Conservation (phyloP, 2,797 vertebrate genomes). For the Danio tinwini region DNA sequence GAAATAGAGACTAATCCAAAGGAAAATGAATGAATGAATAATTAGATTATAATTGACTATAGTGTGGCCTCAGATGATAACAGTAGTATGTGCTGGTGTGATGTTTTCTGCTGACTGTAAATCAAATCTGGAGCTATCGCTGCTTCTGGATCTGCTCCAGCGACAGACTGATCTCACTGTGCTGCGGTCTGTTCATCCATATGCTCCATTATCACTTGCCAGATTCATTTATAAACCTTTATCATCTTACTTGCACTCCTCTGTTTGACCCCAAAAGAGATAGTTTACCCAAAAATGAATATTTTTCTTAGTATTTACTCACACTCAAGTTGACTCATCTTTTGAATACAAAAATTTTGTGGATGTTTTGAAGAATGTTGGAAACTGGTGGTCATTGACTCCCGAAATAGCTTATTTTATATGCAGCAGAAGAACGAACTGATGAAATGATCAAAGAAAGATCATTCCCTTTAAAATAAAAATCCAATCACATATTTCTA, state of each 20-base stretch:
- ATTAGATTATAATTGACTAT: too few relatives aligned
- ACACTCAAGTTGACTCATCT: too few relatives aligned
- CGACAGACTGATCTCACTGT: constrained; percentile 63
- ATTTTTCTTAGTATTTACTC: too few relatives aligned
- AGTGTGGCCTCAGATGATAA: constrained; percentile 33
- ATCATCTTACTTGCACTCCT: constrained; percentile 48
- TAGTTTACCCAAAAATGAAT: too few relatives aligned
- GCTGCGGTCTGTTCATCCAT: constrained; percentile 71
- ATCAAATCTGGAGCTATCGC: constrained; percentile 61
- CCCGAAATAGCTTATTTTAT: too few relatives aligned
- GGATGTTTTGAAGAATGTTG: too few relatives aligned
- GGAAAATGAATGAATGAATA: too few relatives aligned
- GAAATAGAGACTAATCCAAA: too few relatives aligned
- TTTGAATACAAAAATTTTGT: too few relatives aligned
- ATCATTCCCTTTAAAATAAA: background rate
- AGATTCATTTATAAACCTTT: constrained; percentile 56
- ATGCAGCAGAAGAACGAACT: too few relatives aligned
- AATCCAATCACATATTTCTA: background rate
- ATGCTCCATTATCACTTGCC: constrained; percentile 62
- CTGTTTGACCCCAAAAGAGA: background rate
- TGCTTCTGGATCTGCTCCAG: constrained; percentile 71
- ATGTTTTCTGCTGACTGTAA: constrained; percentile 53
- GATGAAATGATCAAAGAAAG: too few relatives aligned
- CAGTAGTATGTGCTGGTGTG: constrained; percentile 6
- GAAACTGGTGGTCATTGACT: too few relatives aligned